phyloP scores from a whole-genome alignment of 2,113 vertebrate genomes.

The Solenodon paradoxus region DNA sequence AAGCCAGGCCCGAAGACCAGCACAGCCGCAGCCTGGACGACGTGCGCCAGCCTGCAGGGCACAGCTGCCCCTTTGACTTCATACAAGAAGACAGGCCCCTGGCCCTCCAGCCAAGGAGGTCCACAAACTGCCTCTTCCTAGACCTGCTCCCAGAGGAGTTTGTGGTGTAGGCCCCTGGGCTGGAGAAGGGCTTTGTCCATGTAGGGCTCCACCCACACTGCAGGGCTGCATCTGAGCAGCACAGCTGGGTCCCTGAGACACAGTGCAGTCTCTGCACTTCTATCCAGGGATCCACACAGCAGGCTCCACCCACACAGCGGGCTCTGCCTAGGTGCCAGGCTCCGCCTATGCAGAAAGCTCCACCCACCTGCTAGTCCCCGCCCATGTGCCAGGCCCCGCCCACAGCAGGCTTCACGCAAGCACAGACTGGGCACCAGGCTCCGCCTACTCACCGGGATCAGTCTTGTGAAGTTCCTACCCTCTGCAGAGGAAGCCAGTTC shows the following conservation, averaged over 20 bases:
- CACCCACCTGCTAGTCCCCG: not conserved
- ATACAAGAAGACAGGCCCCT: too few species aligned
- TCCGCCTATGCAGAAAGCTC: too few species aligned
- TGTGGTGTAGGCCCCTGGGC: conserved; percentile 79
- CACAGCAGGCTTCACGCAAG: too few species aligned
- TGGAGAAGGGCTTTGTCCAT: not conserved
- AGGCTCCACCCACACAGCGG: not conserved
- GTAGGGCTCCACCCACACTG: too few species aligned
- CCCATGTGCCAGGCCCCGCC: not conserved
- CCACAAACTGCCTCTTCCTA: conserved; percentile 87
- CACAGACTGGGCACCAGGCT: accelerated
- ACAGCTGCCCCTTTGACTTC: conserved; percentile 83
- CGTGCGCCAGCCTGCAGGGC: conserved; percentile 80
- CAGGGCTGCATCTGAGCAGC: too few species aligned
- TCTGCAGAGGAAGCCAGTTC: too few species aligned
- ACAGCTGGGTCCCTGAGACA: too few species aligned
- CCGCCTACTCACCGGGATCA: accelerated
- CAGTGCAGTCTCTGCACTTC: too few species aligned
- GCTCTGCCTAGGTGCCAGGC: too few species aligned
- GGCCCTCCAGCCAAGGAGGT: conserved; percentile 84
- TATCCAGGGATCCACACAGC: too few species aligned
- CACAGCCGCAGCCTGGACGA: conserved; percentile 88
- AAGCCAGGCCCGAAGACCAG: conserved; percentile 69
- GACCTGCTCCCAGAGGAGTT: conserved; percentile 88
- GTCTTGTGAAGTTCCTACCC: not conserved